A percentile compares a stretch with the other conserved stretches of the same genome.
Conservation (phyloP, 2,113 vertebrate genomes). For the Nerophis ophidion region DNA sequence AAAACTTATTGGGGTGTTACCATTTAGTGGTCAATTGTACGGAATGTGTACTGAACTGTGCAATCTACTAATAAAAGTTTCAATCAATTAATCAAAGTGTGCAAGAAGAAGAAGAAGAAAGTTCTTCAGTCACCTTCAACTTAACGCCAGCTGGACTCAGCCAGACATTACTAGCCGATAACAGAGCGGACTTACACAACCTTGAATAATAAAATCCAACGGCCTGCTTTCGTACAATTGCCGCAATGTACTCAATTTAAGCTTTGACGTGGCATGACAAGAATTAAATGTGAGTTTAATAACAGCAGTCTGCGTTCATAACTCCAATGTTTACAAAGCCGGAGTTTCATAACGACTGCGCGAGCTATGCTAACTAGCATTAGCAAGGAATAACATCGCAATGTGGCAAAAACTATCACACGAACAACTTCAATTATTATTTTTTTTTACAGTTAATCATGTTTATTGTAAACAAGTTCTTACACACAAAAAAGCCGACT, state of each 20-base stretch:
- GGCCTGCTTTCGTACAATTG: too few species aligned
- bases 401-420: background rate
- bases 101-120: slow-evolving; percentile 4
- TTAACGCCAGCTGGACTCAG: slow-evolving; percentile 13
- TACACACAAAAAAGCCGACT: background rate
- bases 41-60: too few species aligned
- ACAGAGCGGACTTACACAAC: background rate
- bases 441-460: background rate
- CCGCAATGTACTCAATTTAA: background rate
- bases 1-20: too few species aligned
- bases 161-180: background rate
- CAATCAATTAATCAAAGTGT: too few species aligned
- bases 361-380: slow-evolving; percentile 33
- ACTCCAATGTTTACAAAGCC: background rate
- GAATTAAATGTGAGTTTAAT: background rate
- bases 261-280: background rate
- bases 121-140: slow-evolving; percentile 10
- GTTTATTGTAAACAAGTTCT: background rate
- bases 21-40: too few species aligned
- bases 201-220: background rate
- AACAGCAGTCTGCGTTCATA: slow-evolving; percentile 10
- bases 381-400: background rate
- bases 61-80: too few species aligned
- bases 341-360: slow-evolving; percentile 34
- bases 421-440: background rate